Percentiles rank a stretch among this genome's conserved stretches.
Conservation (phyloP, 2,888 invertebrate genomes). For the Rotaria macrura region DNA sequence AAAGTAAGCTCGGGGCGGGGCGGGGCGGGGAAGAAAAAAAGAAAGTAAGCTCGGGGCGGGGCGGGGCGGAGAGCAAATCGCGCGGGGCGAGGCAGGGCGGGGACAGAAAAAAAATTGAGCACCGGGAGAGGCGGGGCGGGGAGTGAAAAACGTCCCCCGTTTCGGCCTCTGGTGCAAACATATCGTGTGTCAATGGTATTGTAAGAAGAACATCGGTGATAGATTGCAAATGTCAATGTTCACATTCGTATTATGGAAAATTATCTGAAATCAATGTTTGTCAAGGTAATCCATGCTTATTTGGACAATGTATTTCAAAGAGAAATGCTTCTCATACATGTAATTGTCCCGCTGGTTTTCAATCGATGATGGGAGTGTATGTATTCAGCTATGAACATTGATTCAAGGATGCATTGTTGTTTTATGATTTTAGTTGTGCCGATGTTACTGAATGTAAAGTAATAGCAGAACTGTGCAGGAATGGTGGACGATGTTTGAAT, state of each 20-base stretch:
- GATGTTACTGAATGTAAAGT: conserved; percentile 1
- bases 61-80: no score
- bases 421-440: not conserved
- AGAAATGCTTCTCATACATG: conserved; percentile 16
- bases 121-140: no score
- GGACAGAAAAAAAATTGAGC: no score
- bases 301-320: conserved; percentile 53
- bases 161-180: no score
- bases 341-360: conserved; percentile 28
- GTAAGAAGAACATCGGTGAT: not conserved
- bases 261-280: conserved; percentile 27
- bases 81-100: no score
- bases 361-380: conserved; percentile 1
- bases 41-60: no score
- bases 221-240: conserved; percentile 24
- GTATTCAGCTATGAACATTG: not conserved
- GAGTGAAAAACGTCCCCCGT: no score
- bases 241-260: conserved; percentile 26
- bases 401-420: not conserved
- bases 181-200: conserved; percentile 20
- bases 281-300: conserved; percentile 62
- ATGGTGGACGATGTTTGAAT: conserved; percentile 25
- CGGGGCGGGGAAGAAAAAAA: no score
- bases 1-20: no score
- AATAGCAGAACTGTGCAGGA: not conserved